Conservation (phyloP, 2,113 vertebrate species). For the Ailuropoda melanoleuca region DNA sequence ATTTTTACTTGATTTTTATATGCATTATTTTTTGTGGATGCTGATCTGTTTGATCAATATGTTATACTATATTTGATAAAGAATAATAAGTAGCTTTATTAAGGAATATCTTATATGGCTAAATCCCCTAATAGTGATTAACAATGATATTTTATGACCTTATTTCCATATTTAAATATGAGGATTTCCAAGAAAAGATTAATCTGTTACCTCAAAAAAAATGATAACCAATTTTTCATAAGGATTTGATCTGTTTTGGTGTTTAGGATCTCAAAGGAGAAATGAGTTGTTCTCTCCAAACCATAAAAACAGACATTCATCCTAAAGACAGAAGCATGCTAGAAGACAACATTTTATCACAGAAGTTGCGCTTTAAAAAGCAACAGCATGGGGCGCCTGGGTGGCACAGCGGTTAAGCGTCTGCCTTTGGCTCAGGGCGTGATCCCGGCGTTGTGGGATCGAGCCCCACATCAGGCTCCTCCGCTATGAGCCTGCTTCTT, state of each 20-base stretch:
- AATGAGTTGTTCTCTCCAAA: not conserved
- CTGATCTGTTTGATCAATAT: not conserved
- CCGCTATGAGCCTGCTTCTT: too few relatives aligned
- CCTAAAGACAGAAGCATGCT: not conserved
- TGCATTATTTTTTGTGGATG: not conserved
- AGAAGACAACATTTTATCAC: not conserved
- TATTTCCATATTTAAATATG: not conserved
- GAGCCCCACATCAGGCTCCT: too few relatives aligned
- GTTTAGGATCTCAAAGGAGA: conserved; percentile 43
- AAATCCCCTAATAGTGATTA: not conserved
- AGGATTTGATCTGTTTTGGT: conserved; percentile 21
- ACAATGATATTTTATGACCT: not conserved
- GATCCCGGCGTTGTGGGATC: too few relatives aligned
- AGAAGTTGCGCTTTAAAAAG: not conserved
- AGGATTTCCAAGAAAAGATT: conserved; percentile 8
- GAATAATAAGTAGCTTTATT: conserved; percentile 17
- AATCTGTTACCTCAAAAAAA: not conserved
- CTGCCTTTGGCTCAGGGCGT: too few relatives aligned
- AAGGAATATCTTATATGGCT: not conserved
- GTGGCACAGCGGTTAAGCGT: too few relatives aligned
- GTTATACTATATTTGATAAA: not conserved
- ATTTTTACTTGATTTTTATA: not conserved
- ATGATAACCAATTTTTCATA: not conserved
- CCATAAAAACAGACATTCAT: not conserved
- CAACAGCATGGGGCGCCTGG: too few relatives aligned